Evolutionary conservation across 2,113 vertebrate genomes (phyloP).

Genomic region (Phaetusa simplex): DNA sequence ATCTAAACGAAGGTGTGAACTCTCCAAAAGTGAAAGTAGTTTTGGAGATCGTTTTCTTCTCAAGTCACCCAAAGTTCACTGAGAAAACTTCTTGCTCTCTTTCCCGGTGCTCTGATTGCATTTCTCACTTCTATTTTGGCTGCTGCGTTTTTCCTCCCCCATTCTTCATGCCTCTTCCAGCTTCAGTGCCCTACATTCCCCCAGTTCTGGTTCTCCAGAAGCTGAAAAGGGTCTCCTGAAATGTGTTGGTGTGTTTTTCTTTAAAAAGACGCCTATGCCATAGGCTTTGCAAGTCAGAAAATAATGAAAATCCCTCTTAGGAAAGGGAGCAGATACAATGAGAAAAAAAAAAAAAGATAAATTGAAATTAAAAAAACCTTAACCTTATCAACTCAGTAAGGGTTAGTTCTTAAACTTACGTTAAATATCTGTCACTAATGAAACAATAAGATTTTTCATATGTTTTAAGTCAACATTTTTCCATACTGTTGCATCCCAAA

Average conservation of each 20-base stretch:
- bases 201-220: background rate
- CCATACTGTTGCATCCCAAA: background rate
- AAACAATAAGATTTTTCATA: background rate
- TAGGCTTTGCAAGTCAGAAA: background rate
- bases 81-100: background rate
- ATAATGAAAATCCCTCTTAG: background rate
- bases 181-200: slow-evolving; percentile 2
- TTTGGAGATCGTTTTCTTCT: background rate
- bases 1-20: background rate
- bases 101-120: background rate
- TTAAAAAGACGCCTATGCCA: background rate
- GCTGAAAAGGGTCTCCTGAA: background rate
- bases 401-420: background rate
- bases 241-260: background rate
- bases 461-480: background rate
- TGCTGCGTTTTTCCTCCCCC: background rate
- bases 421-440: background rate
- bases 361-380: background rate
- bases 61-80: background rate
- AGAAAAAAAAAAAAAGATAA: background rate
- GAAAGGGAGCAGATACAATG: background rate
- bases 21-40: background rate
- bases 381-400: background rate
- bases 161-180: background rate
- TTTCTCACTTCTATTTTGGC: slow-evolving; percentile 38